Evolutionary conservation across 2,113 vertebrate genomes (phyloP).

Genomic region (Loxodonta africana): DNA sequence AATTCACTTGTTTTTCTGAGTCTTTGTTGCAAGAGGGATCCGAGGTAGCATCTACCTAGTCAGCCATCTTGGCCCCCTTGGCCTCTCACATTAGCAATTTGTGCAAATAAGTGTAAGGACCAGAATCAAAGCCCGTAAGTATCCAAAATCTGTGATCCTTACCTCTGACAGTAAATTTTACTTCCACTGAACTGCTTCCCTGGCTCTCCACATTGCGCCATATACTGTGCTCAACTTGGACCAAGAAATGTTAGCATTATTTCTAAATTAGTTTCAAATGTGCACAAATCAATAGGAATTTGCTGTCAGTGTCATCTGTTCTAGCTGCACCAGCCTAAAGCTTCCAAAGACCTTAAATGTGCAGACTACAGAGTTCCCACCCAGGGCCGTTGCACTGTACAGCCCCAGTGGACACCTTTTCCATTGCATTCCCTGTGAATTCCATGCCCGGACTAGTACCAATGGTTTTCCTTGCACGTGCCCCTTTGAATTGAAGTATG

Average conservation of each 20-base stretch:
- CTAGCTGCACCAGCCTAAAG: neutral
- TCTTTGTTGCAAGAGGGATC: no score
- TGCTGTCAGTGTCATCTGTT: neutral
- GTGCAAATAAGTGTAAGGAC: conserved; percentile 18
- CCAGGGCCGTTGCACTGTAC: neutral
- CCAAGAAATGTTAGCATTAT: conserved; percentile 22
- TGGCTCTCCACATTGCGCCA: conserved; percentile 15
- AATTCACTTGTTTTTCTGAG: no score
- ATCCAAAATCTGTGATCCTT: conserved; percentile 1
- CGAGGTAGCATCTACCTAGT: no score
- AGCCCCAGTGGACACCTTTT: neutral
- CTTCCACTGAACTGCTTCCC: conserved; percentile 17
- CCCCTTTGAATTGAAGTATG: neutral
- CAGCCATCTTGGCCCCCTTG: no score
- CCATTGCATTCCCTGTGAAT: neutral
- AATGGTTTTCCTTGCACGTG: neutral
- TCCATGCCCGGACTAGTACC: no score
- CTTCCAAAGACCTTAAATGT: neutral
- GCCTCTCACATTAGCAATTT: neutral
- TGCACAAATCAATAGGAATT: neutral
- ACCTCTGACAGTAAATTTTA: conserved; percentile 35
- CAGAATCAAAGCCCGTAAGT: neutral
- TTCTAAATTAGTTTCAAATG: conserved; percentile 49
- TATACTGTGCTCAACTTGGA: neutral
- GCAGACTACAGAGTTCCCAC: neutral